Evolutionary conservation across 2,888 invertebrate genomes (phyloP).

Genomic region (Capitulum mitella): DNA sequence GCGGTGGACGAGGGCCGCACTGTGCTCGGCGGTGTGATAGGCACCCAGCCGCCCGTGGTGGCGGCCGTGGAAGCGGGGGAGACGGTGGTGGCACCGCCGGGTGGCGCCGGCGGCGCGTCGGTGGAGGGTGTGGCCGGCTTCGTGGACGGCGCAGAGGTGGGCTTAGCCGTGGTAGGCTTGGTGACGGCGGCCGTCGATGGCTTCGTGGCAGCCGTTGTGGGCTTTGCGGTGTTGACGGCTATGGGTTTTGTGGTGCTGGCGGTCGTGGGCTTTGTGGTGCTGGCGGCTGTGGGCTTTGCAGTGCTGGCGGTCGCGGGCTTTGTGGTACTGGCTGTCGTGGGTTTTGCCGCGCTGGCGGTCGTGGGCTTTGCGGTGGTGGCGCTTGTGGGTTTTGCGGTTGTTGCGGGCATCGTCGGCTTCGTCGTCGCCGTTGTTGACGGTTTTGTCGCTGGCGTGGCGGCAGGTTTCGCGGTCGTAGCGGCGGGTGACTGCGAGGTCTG

Average conservation of each 20-base stretch:
- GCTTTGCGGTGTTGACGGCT: neutral
- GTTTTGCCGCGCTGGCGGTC: constrained; percentile 25
- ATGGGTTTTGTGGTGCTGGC: neutral
- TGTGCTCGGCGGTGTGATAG: neutral
- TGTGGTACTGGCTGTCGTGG: constrained; percentile 32
- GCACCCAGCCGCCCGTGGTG: neutral
- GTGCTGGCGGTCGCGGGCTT: constrained; percentile 33
- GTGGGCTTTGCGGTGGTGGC: constrained; percentile 12
- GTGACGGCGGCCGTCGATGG: neutral
- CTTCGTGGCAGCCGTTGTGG: neutral
- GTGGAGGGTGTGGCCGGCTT: neutral
- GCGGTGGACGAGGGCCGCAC: neutral
- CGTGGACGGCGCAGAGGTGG: neutral
- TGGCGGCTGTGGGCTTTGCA: constrained; percentile 16
- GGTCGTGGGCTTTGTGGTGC: constrained; percentile 22
- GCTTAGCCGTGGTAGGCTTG: neutral
- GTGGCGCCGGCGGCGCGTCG: neutral
- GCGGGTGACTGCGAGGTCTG: neutral
- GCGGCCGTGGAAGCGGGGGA: neutral
- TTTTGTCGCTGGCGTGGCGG: constrained; percentile 32
- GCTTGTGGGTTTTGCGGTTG: constrained; percentile 18
- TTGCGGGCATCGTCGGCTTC: constrained; percentile 54
- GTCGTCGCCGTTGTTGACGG: constrained; percentile 28
- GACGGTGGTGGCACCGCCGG: neutral
- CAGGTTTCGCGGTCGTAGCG: constrained; percentile 35